Percentiles rank a stretch among this genome's conserved stretches.
Conservation (phyloP, 2,888 invertebrate genomes). For the Eristalis intricaria region DNA sequence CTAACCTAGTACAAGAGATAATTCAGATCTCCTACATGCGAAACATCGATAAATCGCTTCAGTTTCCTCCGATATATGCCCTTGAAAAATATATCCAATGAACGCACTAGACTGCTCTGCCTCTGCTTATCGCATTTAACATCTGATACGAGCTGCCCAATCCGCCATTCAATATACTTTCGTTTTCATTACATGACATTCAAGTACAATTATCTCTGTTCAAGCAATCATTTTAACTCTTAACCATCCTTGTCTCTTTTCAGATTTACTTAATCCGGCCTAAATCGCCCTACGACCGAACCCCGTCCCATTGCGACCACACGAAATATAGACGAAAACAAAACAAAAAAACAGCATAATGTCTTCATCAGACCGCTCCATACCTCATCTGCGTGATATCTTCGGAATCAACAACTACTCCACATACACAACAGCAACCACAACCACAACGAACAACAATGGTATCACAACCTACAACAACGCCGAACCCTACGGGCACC, state of each 20-base stretch:
- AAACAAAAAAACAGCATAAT: slow-evolving; percentile 73
- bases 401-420: slow-evolving; percentile 83
- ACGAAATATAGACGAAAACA: not conserved
- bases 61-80: too few relatives aligned
- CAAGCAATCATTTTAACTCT: not conserved
- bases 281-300: slow-evolving; percentile 16
- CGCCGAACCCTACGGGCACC: slow-evolving; percentile 80
- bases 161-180: too few relatives aligned
- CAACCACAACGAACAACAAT: slow-evolving; percentile 66
- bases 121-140: too few relatives aligned
- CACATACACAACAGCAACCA: slow-evolving; percentile 51
- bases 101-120: too few relatives aligned
- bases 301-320: not conserved
- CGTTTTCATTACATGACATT: too few relatives aligned
- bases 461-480: slow-evolving; percentile 77
- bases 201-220: too few relatives aligned
- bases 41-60: too few relatives aligned
- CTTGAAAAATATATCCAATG: too few relatives aligned
- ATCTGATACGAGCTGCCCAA: too few relatives aligned
- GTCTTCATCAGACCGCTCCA: slow-evolving; percentile 88
- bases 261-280: not conserved
- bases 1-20: too few relatives aligned
- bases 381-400: slow-evolving; percentile 89
- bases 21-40: too few relatives aligned
- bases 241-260: not conserved